Base-by-base conservation (phyloP, 2,113 vertebrate genomes). In the Sylvia atricapilla region DNA sequence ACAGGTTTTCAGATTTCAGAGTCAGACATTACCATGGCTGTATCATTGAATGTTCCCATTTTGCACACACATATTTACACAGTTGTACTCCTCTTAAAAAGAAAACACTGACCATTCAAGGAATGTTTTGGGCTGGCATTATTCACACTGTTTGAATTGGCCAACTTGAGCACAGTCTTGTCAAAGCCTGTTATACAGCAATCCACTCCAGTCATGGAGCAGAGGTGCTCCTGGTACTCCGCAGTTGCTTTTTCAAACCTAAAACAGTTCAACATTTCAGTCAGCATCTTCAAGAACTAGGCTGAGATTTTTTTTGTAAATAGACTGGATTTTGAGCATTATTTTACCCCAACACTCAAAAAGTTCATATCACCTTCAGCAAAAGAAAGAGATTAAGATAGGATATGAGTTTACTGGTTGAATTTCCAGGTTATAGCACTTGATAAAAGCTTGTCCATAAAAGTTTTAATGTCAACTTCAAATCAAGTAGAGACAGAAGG, bases 161-260 rank as follows among this genome's bases (percentile, higher is more conserved):
- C 98, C 79, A 99, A 91, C 52, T 98, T 99, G 44, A 99, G 98
- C 66, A 99, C 96, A 35, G 97, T 97, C 77, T 98, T 98, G 87
- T 99, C 99, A 20, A 99, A 98, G 94, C 98, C 98, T 85, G 98
- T 97, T 53, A 99, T 98, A 79, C 98, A 99, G 97, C 99, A 99
- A 96, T 99, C 99, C 43, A 98, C 97, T 6, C 99, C 99, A 5
- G 99, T 99, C 93, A 99, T 98, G 30, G 99, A 98, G 94, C 98
- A 99, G 11, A 99, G 97, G 84, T 99, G 99, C 91, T 99, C 99
- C 93, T 99, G 99, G 96, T 99, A 99, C 49, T 99, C 99, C 11
- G 97, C 96, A 23, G 99, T 98, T 15, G 99, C 99, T 95, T 99
- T 99, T 96, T 99, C 99, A 98, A 99, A 99, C 97, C 99, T 99